phyloP scores from a whole-genome alignment of 2,888 invertebrate species.

The Polymixis flavicincta region DNA sequence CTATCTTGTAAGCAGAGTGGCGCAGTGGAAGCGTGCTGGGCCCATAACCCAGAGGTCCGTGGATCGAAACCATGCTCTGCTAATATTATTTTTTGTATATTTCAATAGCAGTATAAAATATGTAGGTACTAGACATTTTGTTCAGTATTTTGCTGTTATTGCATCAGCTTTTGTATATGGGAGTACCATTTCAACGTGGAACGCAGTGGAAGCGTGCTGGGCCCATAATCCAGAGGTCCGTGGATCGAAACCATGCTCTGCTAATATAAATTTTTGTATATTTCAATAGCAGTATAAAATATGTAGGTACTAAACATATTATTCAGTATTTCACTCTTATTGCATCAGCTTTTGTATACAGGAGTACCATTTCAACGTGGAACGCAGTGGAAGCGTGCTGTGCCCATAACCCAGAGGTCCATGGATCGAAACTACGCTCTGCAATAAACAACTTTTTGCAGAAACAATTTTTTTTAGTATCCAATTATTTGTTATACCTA shows the following conservation, averaged over 20 bases:
- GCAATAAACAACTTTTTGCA: slow-evolving; percentile 33
- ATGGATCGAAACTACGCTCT: slow-evolving; percentile 94
- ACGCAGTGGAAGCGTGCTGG: slow-evolving; percentile 96
- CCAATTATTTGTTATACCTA: not conserved
- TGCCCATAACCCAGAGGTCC: slow-evolving; percentile 98
- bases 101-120: too few relatives aligned
- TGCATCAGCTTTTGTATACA: not conserved
- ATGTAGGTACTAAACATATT: not conserved
- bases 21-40: slow-evolving; percentile 86
- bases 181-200: slow-evolving; percentile 90
- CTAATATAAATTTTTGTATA: slow-evolving; percentile 26
- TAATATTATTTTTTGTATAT: slow-evolving; percentile 28
- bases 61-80: slow-evolving; percentile 93
- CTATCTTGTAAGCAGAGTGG: slow-evolving; percentile 91
- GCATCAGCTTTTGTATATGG: not conserved
- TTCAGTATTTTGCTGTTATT: too few relatives aligned
- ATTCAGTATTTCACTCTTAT: not conserved
- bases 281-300: too few relatives aligned
- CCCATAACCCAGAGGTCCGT: slow-evolving; percentile 95
- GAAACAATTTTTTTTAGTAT: not conserved
- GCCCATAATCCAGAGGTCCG: slow-evolving; percentile 98
- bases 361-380: not conserved
- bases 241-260: slow-evolving; percentile 94
- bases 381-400: slow-evolving; percentile 95
- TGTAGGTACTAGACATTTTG: too few relatives aligned